These are phyloP conservation scores for Ectemnius lituratus DNA, from an alignment of 2,888 invertebrate genomes.

Conservation along the genomic window DNA sequence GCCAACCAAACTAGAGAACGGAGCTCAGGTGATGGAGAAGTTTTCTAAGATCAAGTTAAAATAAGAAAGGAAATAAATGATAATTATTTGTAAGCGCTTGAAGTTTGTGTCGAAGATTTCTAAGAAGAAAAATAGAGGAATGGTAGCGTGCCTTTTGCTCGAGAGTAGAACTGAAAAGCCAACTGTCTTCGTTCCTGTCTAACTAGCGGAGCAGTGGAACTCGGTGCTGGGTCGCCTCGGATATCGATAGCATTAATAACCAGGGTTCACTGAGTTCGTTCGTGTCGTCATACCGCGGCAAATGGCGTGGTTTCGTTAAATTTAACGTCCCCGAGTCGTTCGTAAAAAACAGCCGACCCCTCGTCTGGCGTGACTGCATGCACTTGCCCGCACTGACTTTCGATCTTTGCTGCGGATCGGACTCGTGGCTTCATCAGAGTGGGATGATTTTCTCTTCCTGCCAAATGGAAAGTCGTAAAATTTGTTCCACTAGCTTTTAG, in stretches of 20 bases:
- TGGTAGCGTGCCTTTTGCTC: not conserved
- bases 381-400: slow-evolving; percentile 48
- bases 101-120: too few species aligned
- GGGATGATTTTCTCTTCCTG: too few species aligned
- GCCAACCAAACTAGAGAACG: too few species aligned
- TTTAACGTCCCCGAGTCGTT: slow-evolving; percentile 62
- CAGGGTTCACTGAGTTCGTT: slow-evolving; percentile 23
- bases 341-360: slow-evolving; percentile 56
- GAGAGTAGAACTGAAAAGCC: slow-evolving; percentile 16
- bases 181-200: slow-evolving; percentile 1
- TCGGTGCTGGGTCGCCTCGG: slow-evolving; percentile 9
- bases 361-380: slow-evolving; percentile 27
- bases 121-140: too few species aligned
- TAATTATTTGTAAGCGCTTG: too few species aligned
- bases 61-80: too few species aligned
- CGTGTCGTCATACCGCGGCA: slow-evolving; percentile 15
- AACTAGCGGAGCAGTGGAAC: not conserved
- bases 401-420: slow-evolving; percentile 45
- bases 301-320: slow-evolving; percentile 58
- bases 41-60: too few species aligned
- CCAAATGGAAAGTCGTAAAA: slow-evolving; percentile 36
- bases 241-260: slow-evolving; percentile 64
- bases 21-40: too few species aligned
- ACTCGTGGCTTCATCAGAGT: slow-evolving; percentile 8
- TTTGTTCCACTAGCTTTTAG: slow-evolving; percentile 26